Base-by-base conservation (phyloP, 2,113 vertebrate species). In the Melanerpes formicivorus region DNA sequence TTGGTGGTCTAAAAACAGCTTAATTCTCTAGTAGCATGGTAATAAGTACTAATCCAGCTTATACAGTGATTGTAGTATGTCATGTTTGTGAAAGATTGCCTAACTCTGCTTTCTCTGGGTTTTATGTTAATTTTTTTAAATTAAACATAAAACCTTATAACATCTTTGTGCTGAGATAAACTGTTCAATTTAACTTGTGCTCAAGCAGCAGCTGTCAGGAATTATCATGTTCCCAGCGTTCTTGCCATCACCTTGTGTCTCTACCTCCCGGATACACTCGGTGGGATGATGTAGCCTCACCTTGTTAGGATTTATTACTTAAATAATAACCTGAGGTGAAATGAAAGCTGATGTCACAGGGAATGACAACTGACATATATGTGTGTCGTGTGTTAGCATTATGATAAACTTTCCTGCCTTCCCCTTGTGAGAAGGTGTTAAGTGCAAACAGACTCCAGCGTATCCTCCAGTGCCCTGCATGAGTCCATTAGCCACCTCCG, bases 51-150 rank as follows among this genome's bases (percentile, higher is more conserved):
- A 98, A 98, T 98, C 97, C 97, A 97, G 97, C 95, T 98, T 98
- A 98, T 97, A 86, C 95, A 95, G 95, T 97, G 98, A 98, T 97
- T 98, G 97, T 98, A 97, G 97, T 97, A 97, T 98, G 97, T 97
- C 97, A 96, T 98, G 97, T 98, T 98, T 98, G 96, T 98, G 96
- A 97, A 97, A 97, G 96, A 97, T 98, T 98, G 96, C 94, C 95
- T 96, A 97, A 98, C 96, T 97, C 94, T 95, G 94, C 97, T 97
- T 98, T 98, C 97, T 97, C 95, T 97, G 96, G 96, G 93, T 97
- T 98, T 98, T 98, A 97, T 97, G 97, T 98, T 98, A 98, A 97
- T 98, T 98, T 98, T 97, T 97, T 97, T 95, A 98, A 98, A 98
- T 97, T 97, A 98, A 98, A 97, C 96, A 94, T 98, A 97, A 98